Conservation (phyloP, 2,888 invertebrate species). For the Euplagia quadripunctaria region DNA sequence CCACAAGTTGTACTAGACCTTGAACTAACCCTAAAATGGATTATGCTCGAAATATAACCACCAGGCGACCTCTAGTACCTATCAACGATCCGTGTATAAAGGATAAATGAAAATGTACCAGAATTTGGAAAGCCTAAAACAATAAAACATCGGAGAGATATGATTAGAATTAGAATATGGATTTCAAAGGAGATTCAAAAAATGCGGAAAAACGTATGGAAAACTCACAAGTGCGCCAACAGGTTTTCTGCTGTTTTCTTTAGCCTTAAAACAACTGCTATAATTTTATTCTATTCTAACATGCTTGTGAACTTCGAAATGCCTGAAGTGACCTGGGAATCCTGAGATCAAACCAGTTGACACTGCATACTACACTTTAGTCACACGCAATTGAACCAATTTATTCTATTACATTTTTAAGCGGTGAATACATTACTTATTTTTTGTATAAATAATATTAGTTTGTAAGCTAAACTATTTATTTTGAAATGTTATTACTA, state of each 20-base stretch:
- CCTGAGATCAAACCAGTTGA: background rate
- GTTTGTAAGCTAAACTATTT: too few relatives aligned
- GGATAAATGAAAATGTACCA: background rate
- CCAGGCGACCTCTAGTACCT: too few relatives aligned
- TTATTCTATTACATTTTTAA: background rate
- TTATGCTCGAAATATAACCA: too few relatives aligned
- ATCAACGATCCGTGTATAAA: background rate
- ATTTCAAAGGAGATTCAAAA: too few relatives aligned
- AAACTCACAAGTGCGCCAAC: too few relatives aligned
- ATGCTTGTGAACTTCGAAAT: background rate
- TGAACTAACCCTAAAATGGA: too few relatives aligned
- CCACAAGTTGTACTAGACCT: too few relatives aligned
- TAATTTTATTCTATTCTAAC: background rate
- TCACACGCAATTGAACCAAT: background rate
- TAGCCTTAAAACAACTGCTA: background rate
- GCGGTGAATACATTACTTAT: background rate
- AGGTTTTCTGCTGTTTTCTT: background rate
- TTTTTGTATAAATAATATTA: background rate
- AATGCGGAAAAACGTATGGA: too few relatives aligned
- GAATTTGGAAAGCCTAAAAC: background rate
- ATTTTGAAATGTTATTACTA: background rate
- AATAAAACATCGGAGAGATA: too few relatives aligned
- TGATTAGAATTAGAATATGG: too few relatives aligned
- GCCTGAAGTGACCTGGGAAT: background rate
- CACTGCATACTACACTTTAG: background rate